Conservation (phyloP, 2,888 invertebrate genomes). For the Parochlus steinenii region DNA sequence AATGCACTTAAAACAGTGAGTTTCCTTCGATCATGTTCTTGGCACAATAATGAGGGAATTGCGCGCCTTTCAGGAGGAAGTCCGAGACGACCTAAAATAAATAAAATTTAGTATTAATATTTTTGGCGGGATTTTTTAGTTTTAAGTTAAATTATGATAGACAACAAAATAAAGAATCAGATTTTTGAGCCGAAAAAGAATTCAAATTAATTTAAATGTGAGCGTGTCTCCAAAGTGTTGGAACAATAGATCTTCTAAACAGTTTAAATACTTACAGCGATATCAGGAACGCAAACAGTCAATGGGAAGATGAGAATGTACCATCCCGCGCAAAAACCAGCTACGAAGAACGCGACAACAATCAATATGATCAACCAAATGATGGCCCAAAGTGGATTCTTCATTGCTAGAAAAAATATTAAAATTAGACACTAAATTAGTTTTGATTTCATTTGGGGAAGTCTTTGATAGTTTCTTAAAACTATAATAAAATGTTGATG, state of each 20-base stretch:
- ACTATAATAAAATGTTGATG: no score
- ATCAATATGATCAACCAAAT: constrained; percentile 55
- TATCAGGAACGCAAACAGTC: constrained; percentile 47
- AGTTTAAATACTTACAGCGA: constrained; percentile 38
- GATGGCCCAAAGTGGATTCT: constrained; percentile 46
- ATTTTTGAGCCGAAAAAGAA: neutral
- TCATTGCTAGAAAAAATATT: no score
- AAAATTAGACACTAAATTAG: no score
- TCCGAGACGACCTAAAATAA: constrained; percentile 47
- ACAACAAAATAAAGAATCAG: neutral
- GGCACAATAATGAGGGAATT: constrained; percentile 56
- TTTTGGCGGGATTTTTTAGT: no score
- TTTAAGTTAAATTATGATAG: neutral
- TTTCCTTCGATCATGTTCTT: constrained; percentile 49
- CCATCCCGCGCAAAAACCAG: constrained; percentile 46
- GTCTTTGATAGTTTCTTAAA: no score
- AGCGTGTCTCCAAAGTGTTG: neutral
- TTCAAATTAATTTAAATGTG: neutral
- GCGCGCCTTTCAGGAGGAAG: constrained; percentile 45
- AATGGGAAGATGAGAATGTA: constrained; percentile 52
- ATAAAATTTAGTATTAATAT: no score
- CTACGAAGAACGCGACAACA: constrained; percentile 48
- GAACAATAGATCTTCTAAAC: neutral
- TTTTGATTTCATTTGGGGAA: no score
- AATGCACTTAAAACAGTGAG: constrained; percentile 32